Conservation (phyloP, 2,888 invertebrate genomes). For the Halictus ligatus region DNA sequence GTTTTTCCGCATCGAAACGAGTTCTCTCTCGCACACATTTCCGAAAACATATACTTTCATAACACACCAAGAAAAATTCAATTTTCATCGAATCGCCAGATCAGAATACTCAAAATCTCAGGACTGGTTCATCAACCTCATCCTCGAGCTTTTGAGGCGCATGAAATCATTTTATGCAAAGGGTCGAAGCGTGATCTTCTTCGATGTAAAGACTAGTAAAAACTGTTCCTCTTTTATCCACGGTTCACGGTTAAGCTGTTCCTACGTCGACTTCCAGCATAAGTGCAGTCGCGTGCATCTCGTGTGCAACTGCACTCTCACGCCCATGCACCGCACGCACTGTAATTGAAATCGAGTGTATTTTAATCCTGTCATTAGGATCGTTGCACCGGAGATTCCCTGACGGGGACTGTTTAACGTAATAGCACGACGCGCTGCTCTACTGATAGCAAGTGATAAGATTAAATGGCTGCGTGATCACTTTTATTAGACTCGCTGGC, state of each 20-base stretch:
- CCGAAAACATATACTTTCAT: background rate
- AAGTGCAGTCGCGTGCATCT: conserved; percentile 41
- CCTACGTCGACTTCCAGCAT: background rate
- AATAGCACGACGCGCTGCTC: background rate
- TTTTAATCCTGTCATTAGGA: conserved; percentile 41
- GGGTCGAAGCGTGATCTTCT: background rate
- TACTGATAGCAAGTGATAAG: conserved; percentile 37
- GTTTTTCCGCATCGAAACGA: background rate
- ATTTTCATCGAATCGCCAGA: background rate
- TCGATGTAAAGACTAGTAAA: background rate
- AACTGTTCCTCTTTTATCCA: background rate
- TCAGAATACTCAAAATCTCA: background rate
- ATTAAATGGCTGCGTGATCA: conserved; percentile 32
- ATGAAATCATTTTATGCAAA: background rate
- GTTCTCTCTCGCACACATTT: background rate
- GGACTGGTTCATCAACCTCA: background rate
- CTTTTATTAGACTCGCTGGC: background rate
- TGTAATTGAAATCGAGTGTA: conserved; percentile 50
- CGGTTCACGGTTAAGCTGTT: background rate
- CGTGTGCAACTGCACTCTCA: conserved; percentile 21
- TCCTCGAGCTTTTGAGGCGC: background rate
- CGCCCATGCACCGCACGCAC: conserved; percentile 48
- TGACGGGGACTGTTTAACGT: conserved; percentile 22
- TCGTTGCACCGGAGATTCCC: background rate
- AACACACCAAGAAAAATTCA: background rate